Base-by-base conservation (phyloP, 2,113 vertebrate genomes). In the Chaetorhynchus papuensis region DNA sequence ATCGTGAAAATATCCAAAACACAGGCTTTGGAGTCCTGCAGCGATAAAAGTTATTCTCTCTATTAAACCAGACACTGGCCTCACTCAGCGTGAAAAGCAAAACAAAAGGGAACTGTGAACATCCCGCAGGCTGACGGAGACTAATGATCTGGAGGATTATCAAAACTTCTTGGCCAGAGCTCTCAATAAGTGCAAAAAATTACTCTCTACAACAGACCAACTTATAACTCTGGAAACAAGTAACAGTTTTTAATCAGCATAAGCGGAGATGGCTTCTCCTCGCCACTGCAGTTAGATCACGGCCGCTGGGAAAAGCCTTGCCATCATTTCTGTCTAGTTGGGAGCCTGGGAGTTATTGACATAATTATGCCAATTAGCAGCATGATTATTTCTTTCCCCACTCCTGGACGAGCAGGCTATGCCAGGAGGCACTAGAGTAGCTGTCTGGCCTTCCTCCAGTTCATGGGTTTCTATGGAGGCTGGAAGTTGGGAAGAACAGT, bases 311-410 rank as follows among this genome's bases (percentile, higher is more conserved):
- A 90, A 81, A 81, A 75, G 52, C 74, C 92, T 74, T n/a, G 13
- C 11, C 2, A 57, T 80, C 61, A 26, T 68, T 85, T 90, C 78
- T 82, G 12, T 56, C 84, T 82, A 75, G 61, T 42, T 87, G 57
- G 37, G n/a, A 69, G 74, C 78, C 87, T 63, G 35, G 30, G 47
- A 57, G 39, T 76, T 94, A 94, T 72, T 95, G 92, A 93, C 90
- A 88, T 83, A 93, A 96, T 94, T 95, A 83, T 94, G 85, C 63
- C 90, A 93, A 93, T 96, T 96, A 97, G 63, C 75, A 85, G 75
- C 92, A 80, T 69, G 90, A 72, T 69, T 60, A 10, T 87, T 91
- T 68, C 61, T 80, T 76, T 28, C 33, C 41, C 60, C 13, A 10
- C 44, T 91, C 81, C 78, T 70, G 49, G 61, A 42, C 0, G 0